Evolutionary conservation across 1,140 invertebrate species (phyloP), one percentile per base, ranked within the genome.

Genomic region (Eupeodes corollae): DNA sequence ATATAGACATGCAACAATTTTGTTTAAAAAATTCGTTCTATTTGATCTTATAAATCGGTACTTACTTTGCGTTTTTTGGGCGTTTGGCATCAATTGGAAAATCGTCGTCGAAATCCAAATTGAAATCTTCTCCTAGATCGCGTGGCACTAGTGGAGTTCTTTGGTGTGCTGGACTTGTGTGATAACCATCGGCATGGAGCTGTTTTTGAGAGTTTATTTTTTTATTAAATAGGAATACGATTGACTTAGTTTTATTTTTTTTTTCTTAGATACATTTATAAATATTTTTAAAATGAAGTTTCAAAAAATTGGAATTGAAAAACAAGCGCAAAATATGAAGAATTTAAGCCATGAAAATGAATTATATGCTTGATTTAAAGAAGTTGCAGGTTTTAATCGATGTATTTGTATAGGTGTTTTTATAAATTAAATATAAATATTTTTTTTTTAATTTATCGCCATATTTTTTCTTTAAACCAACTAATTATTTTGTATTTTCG

Each of bases 21-120:
- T n/a, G n/a, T n/a, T n/a, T n/a, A n/a, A n/a, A n/a, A n/a, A n/a
- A n/a, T n/a, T n/a, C n/a, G n/a, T n/a, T n/a, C n/a, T n/a, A n/a
- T n/a, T n/a, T n/a, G n/a, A n/a, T n/a, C n/a, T n/a, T n/a, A n/a
- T 26, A 48, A 16, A n/a, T 31, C 38, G 39, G 6, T 49, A 83
- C 86, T 88, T 73, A 90, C 87, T 90, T 90, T 67, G 87, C 87
- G 78, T 91, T 91, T 73, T 91, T 90, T 44, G 61, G 87, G 84
- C 75, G 55, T 50, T 56, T 50, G 5, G 54, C 58, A 54, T 68
- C 65, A 46, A 68, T 65, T 43, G 63, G 66, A 49, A 62, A 61
- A 56, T 60, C 74, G 56, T 72, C 71, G 52, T 70, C 71, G 61
- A 66, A 72, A 61, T 66, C 66, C 59, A 68, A 68, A 56, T 71